Evolutionary conservation across 1,140 invertebrate genomes (phyloP).

Genomic region (Pteromalus puparum): DNA sequence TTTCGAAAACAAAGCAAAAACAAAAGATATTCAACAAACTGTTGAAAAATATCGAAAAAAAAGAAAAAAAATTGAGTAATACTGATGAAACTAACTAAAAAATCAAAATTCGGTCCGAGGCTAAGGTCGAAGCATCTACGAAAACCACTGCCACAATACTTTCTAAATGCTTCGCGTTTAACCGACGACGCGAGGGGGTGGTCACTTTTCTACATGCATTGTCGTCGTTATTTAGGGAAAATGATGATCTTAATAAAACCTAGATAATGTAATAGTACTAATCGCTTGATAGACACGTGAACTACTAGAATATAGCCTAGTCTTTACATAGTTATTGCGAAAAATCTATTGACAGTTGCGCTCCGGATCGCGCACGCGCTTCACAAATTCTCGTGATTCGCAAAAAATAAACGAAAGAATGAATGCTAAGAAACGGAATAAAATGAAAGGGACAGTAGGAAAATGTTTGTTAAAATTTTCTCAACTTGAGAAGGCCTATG

Average conservation of each 20-base stretch:
- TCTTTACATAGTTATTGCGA: conserved; percentile 44
- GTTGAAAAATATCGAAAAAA: conserved; percentile 6
- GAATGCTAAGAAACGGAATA: conserved; percentile 2
- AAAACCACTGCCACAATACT: conserved; percentile 72
- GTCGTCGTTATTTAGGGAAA: conserved; percentile 61
- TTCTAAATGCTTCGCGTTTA: conserved; percentile 73
- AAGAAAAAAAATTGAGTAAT: conserved; percentile 4
- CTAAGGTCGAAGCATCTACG: conserved; percentile 71
- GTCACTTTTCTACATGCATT: conserved; percentile 75
- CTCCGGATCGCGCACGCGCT: conserved; percentile 9
- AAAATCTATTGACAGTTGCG: conserved; percentile 12
- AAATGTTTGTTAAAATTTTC: conserved; percentile 20
- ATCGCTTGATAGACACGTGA: conserved; percentile 59
- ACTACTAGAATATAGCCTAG: conserved; percentile 61
- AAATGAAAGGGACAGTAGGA: background rate
- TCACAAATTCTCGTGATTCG: conserved; percentile 8
- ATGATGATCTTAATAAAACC: conserved; percentile 41
- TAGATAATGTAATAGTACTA: conserved; percentile 59
- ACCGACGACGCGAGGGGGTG: conserved; percentile 69
- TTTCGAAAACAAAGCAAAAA: background rate
- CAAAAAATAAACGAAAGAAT: conserved; percentile 3
- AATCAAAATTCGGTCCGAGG: conserved; percentile 71
- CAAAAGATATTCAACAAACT: background rate
- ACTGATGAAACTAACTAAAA: conserved; percentile 50
- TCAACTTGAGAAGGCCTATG: conserved; percentile 42